phyloP scores from a whole-genome alignment of 2,113 vertebrate species.

The Vidua chalybeata region DNA sequence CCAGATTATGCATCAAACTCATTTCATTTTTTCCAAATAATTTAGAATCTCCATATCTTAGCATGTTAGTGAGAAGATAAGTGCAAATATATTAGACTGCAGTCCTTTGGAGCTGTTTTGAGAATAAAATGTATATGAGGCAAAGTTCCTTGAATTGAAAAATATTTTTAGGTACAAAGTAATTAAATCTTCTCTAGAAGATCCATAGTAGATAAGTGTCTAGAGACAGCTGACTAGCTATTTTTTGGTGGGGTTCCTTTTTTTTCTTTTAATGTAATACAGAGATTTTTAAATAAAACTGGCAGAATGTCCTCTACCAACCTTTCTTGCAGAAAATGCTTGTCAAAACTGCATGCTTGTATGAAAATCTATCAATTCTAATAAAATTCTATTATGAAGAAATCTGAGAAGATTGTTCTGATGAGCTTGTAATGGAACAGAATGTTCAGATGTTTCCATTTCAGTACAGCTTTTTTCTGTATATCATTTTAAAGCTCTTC shows the following conservation, averaged over 20 bases:
- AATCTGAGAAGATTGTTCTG: conserved; percentile 9
- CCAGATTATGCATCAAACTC: background rate
- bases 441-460: conserved; percentile 23
- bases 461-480: conserved; percentile 5
- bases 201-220: background rate
- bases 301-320: background rate
- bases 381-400: conserved; percentile 29
- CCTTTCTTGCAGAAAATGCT: background rate
- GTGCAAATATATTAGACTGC: background rate
- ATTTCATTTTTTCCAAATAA: background rate
- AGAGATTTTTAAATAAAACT: background rate
- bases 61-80: background rate
- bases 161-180: background rate
- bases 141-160: background rate
- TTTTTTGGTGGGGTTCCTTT: background rate
- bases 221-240: background rate
- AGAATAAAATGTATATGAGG: background rate
- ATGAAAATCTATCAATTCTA: conserved; percentile 30
- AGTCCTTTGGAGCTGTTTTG: background rate
- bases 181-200: background rate
- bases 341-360: background rate
- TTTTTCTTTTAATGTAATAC: background rate
- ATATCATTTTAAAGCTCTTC: background rate
- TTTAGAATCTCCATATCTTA: background rate
- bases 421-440: conserved; percentile 22